Evolutionary conservation across 2,888 invertebrate genomes (phyloP).

Genomic region (Lottia scabra): DNA sequence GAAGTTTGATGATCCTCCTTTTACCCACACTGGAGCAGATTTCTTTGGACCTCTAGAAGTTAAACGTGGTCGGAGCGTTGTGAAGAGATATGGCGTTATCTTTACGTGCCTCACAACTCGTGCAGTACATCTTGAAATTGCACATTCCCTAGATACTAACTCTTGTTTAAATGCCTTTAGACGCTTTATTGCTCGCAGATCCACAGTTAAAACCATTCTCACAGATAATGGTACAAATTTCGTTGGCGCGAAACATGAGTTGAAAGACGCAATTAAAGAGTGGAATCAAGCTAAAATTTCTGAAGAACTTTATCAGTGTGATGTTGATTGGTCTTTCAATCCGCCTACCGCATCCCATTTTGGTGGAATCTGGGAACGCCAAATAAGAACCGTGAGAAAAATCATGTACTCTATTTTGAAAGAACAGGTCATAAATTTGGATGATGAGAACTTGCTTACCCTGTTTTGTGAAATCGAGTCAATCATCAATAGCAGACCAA

Average conservation of each 20-base stretch:
- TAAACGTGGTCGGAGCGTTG: slow-evolving; percentile 20
- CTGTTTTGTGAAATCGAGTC: too few species aligned
- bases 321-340: too few species aligned
- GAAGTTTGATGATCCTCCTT: slow-evolving; percentile 11
- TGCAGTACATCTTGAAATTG: slow-evolving; percentile 28
- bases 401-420: too few species aligned
- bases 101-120: slow-evolving; percentile 28
- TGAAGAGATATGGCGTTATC: slow-evolving; percentile 29
- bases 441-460: too few species aligned
- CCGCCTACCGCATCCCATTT: too few species aligned
- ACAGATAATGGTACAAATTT: slow-evolving; percentile 31
- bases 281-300: too few species aligned
- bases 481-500: too few species aligned
- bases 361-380: too few species aligned
- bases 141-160: slow-evolving; percentile 20
- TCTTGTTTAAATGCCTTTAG: slow-evolving; percentile 23
- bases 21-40: slow-evolving; percentile 20
- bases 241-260: slow-evolving; percentile 28
- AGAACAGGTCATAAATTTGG: too few species aligned
- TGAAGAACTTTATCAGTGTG: too few species aligned
- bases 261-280: too few species aligned
- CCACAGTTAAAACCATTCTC: slow-evolving; percentile 1
- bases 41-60: slow-evolving; percentile 25
- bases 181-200: slow-evolving; percentile 23
- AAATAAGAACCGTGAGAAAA: too few species aligned